Evolutionary conservation across 2,797 vertebrate species (phyloP), one percentile per base, ranked within the genome.

Genomic region (Cirrhinus mrigala): DNA sequence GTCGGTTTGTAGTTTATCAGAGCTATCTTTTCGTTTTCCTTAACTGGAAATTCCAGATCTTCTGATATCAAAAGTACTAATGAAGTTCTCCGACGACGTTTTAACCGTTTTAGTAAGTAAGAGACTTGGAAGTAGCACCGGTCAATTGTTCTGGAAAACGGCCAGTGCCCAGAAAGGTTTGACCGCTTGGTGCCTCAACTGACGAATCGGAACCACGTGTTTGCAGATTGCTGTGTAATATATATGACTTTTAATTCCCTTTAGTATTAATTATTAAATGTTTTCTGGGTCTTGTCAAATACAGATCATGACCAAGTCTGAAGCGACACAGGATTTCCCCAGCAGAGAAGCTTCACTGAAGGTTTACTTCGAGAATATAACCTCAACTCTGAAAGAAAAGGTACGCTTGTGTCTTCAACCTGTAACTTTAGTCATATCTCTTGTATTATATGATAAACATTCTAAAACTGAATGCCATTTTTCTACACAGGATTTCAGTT

Each of bases 321-420:
- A 40, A 11, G 52, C 48, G 0, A 54, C 71, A 1, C 24, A 66
- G 52, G 79, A 87, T 14, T 70, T 62, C 22, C 12, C 52, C 24
- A 74, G 22, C 33, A 84, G 85, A 79, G 83, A 84, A 11, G 62
- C 70, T 15, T 71, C 64, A 0, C 62, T 91, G 22, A 87, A 74
- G 71, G 79, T 18, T 14, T 90, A 89, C 76, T 91, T 90, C 12
- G 58, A 84, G n/a, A 82, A 84, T 54, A 44, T 90, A 37, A 22
- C 37, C 16, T 16, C 48, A 0, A 64, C 87, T 81, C 82, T 91
- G 60, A 83, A 87, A 58, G 77, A 87, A 46, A 90, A 86, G 88
- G 88, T 90, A 68, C 6, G 3, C 10, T 24, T 37, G 1, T n/a
- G 18, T 68, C 2, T 2, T 6, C 22, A 44, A 10, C 22, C 14